A percentile compares a stretch with the other conserved stretches of the same genome.
These are phyloP conservation scores for Barbus barbus DNA, from an alignment of 2,113 vertebrate genomes.

Conservation along the genomic window DNA sequence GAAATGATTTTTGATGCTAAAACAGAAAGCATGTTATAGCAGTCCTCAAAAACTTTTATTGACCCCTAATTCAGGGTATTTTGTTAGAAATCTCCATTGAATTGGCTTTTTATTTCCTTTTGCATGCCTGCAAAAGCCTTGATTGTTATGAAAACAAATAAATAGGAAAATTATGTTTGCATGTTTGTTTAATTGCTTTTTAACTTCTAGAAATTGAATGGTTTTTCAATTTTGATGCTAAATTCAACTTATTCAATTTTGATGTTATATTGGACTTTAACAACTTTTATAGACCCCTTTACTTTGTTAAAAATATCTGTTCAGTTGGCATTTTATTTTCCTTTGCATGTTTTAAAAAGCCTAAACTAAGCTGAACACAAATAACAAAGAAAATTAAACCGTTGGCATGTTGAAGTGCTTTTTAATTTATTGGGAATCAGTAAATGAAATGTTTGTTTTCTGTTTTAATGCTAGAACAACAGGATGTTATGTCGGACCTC, in stretches of 20 bases:
- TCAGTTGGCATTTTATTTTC: slow-evolving; percentile 10
- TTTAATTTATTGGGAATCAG: background rate
- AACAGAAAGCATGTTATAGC: too few relatives aligned
- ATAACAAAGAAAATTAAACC: background rate
- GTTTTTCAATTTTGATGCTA: background rate
- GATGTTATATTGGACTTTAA: background rate
- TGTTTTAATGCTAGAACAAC: background rate
- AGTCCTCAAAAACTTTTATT: too few relatives aligned
- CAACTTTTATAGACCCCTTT: background rate
- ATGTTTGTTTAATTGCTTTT: background rate
- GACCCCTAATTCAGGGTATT: too few relatives aligned
- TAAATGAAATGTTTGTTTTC: background rate
- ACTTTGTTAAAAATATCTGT: background rate
- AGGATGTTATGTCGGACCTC: background rate
- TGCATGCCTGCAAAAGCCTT: slow-evolving; percentile 50
- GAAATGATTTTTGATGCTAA: too few relatives aligned
- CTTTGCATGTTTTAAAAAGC: slow-evolving; percentile 23
- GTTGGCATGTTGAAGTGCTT: background rate
- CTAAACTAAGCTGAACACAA: slow-evolving; percentile 35
- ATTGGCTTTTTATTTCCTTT: slow-evolving; percentile 46
- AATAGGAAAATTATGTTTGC: background rate
- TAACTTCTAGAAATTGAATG: too few relatives aligned
- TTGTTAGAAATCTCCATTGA: background rate
- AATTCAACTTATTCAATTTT: too few relatives aligned
- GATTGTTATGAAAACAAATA: slow-evolving; percentile 26